A percentile compares a stretch with the other conserved stretches of the same genome.
Evolutionary conservation across 2,888 invertebrate genomes (phyloP).

Genomic region (Drosophila borborema): DNA sequence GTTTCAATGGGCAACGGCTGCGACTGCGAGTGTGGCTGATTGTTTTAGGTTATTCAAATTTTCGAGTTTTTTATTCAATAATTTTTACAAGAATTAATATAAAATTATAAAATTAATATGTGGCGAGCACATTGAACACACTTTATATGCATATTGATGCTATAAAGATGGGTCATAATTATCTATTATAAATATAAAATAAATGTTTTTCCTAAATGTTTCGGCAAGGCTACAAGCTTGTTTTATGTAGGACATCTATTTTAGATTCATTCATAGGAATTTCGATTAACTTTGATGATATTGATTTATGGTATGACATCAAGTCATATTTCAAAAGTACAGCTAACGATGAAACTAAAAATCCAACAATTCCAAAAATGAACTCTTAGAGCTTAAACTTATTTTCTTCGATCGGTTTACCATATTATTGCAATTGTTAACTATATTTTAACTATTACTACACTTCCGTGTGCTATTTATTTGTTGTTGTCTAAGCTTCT

Average conservation of each 20-base stretch:
- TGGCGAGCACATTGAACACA: constrained; percentile 59
- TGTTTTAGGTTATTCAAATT: constrained; percentile 75
- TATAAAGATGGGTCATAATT: constrained; percentile 75
- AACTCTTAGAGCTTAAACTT: no score
- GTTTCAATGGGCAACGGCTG: constrained; percentile 61
- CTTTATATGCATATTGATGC: constrained; percentile 57
- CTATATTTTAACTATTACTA: no score
- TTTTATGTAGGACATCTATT: constrained; percentile 71
- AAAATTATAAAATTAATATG: constrained; percentile 75
- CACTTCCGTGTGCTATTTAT: no score
- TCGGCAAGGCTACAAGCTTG: constrained; percentile 69
- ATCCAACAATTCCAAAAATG: no score
- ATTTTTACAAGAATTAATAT: constrained; percentile 80
- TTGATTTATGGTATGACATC: constrained; percentile 63
- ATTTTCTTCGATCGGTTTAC: not conserved
- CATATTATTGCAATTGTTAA: not conserved
- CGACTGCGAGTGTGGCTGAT: constrained; percentile 43
- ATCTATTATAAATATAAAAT: constrained; percentile 55
- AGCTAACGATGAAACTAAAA: constrained; percentile 3
- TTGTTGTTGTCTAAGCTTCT: no score
- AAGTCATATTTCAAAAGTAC: constrained; percentile 35
- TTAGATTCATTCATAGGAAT: constrained; percentile 25
- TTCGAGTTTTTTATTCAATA: constrained; percentile 72
- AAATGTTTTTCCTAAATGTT: constrained; percentile 65
- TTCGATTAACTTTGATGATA: constrained; percentile 36